Conservation (phyloP, 1,140 invertebrate genomes). For the Neuroterus valhalla region DNA sequence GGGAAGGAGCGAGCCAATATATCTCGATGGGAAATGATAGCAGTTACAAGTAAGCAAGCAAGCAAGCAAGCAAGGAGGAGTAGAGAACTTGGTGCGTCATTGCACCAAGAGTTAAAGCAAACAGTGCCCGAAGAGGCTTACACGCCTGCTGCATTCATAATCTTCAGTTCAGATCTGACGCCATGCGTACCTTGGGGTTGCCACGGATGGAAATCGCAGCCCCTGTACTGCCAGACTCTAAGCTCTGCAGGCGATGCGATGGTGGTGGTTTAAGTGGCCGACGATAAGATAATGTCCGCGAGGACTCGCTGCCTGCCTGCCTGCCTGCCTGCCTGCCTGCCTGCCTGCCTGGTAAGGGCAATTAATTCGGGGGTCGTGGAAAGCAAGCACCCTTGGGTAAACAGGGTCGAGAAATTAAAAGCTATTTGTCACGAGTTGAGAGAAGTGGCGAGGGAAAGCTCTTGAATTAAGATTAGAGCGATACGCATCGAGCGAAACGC, state of each 20-base stretch:
- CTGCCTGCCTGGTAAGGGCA: slow-evolving; percentile 63
- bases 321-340: slow-evolving; percentile 54
- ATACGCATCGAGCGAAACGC: slow-evolving; percentile 60
- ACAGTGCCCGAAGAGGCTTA: slow-evolving; percentile 64
- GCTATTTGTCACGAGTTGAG: slow-evolving; percentile 72
- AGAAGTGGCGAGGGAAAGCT: slow-evolving; percentile 48
- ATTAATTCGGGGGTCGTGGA: slow-evolving; percentile 70
- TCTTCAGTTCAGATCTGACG: slow-evolving; percentile 70
- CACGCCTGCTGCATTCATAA: slow-evolving; percentile 70
- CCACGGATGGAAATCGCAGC: slow-evolving; percentile 41
- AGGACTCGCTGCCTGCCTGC: slow-evolving; percentile 53
- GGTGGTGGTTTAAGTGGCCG: slow-evolving; percentile 70
- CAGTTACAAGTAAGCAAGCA: slow-evolving; percentile 17
- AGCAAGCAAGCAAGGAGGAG: slow-evolving; percentile 23
- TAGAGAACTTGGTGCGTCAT: slow-evolving; percentile 14
- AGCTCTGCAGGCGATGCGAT: slow-evolving; percentile 39
- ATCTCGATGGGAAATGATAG: slow-evolving; percentile 33
- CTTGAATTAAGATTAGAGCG: slow-evolving; percentile 72
- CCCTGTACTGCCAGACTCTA: slow-evolving; percentile 28
- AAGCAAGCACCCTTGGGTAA: slow-evolving; percentile 66
- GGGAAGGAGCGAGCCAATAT: slow-evolving; percentile 23
- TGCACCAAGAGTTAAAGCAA: slow-evolving; percentile 55
- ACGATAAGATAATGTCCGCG: slow-evolving; percentile 73
- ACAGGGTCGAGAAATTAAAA: slow-evolving; percentile 75
- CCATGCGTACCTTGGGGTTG: slow-evolving; percentile 58